phyloP scores from a whole-genome alignment of 2,113 vertebrate species.

The human (Homo sapiens) region GRCh38 chr5:39456501-39457000 shows the following conservation, averaged over 20 bases:
- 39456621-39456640: not conserved
- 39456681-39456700: slow-evolving; percentile 22
- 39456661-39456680: not conserved
- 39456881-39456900: not conserved
- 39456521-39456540: not conserved
- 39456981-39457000: not conserved
- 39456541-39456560: not conserved
- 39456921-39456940: not conserved
- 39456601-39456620: not conserved
- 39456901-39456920: not conserved
- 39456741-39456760: not conserved
- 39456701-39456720: not conserved
- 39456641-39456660: not conserved
- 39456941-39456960: too few relatives aligned
- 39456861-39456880: not conserved
- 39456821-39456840: not conserved
- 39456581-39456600: not conserved
- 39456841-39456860: not conserved
- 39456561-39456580: not conserved
- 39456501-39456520: accelerated
- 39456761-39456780: not conserved
- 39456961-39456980: not conserved
- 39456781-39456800: not conserved
- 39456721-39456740: not conserved
- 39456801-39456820: not conserved